These are phyloP conservation scores for Acipenser transmontanus DNA, from an alignment of 2,797 vertebrate species.

Conservation along the genomic window DNA sequence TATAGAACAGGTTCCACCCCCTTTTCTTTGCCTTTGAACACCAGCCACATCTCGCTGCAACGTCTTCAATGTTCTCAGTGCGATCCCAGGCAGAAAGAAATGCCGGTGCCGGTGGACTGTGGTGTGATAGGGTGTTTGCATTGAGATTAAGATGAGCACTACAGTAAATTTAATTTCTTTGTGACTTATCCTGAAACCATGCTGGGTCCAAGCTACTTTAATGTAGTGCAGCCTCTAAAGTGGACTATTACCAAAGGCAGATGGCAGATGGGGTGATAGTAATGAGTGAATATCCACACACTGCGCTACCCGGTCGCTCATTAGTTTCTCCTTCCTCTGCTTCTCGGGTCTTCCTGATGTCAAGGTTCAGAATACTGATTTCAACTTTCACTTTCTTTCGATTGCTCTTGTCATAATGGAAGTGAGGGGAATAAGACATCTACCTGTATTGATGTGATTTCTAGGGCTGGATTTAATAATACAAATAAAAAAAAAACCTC, in stretches of 20 bases:
- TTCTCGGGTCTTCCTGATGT: constrained; percentile 1
- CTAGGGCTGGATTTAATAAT: too few species aligned
- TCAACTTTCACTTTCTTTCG: not conserved
- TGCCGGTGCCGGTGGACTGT: constrained; percentile 24
- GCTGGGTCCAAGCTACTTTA: constrained; percentile 29
- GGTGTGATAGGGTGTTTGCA: constrained; percentile 27
- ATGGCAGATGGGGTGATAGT: constrained; percentile 15
- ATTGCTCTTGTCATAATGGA: too few species aligned
- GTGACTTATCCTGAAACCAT: constrained; percentile 19
- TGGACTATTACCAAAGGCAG: constrained; percentile 32
- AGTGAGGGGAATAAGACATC: too few species aligned
- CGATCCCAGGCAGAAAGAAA: not conserved
- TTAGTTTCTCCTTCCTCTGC: constrained; percentile 10
- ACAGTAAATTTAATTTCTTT: constrained; percentile 30
- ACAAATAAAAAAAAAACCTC: too few species aligned
- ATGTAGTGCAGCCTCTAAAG: constrained; percentile 29
- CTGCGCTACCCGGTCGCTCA: constrained; percentile 13
- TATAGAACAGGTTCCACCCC: constrained; percentile 25
- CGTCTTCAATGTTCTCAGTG: constrained; percentile 5
- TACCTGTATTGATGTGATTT: too few species aligned
- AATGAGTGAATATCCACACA: constrained; percentile 24
- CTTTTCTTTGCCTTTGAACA: constrained; percentile 39
- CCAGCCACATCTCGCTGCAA: constrained; percentile 28
- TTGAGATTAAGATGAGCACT: constrained; percentile 33
- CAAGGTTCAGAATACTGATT: not conserved